Base-by-base conservation (phyloP, 2,113 vertebrate species). In the Silurus asotus region DNA sequence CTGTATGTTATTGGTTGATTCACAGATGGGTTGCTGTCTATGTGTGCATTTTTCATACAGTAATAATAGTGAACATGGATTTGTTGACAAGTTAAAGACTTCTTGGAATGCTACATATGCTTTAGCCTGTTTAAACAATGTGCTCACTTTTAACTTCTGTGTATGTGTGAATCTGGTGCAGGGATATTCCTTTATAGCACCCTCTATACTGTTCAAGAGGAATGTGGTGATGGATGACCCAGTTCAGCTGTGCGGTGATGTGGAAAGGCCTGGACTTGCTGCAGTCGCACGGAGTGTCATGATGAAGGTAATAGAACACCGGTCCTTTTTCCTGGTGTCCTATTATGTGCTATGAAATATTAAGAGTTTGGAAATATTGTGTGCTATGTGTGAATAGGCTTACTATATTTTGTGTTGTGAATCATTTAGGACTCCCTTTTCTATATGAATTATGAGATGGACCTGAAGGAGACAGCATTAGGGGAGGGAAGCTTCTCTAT, bases 401-500 rank as follows among this genome's bases (percentile, higher is more conserved):
- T 28, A 19, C 28, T 5, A 1, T 23, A 48, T 65, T 82, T n/a
- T 72, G n/a, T 59, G 19, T 13, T 64, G 65, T 82, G 67, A 55
- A 49, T 76, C 17, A 9, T 86, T 72, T 93, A 99, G 98, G 98
- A 99, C 93, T 99, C 98, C 0, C 96, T 96, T n/a, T 99, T 99
- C 95, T 98, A 99, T 86, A 95, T 96, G 86, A 96, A 96, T 92
- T 99, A 99, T 89, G 97, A 98, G 93, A 95, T 99, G 90, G 96
- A 99, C 93, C 93, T 99, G 91, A 98, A 96, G 92, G 97, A 99
- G 92, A 95, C 94, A 45, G 96, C 94, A 48, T 83, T 99, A 88
- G 98, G 98, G 82, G 98, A 99, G 93, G 98, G 98, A 62, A 99
- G 98, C 92, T 99, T 99, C 93, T 99, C 98, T 83, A 99, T 99